phyloP scores from a whole-genome alignment of 2,888 invertebrate genomes.

The Eurytoma californica region DNA sequence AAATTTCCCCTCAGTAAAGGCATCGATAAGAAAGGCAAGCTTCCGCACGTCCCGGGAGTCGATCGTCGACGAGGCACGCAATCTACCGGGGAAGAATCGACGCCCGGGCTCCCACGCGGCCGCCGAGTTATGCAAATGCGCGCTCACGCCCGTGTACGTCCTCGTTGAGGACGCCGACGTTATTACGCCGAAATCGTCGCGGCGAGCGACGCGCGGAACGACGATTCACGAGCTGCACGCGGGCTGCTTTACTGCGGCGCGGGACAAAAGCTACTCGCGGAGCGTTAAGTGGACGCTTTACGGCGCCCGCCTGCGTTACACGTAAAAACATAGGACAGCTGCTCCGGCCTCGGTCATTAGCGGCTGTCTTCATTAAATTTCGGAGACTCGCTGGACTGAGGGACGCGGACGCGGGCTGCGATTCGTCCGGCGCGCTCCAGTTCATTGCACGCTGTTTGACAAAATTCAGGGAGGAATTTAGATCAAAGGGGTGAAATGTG shows the following conservation, averaged over 20 bases:
- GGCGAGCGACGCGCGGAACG: not conserved
- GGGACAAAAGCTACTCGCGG: conserved; percentile 14
- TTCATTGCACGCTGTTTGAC: not conserved
- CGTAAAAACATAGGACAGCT: conserved; percentile 2
- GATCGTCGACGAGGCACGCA: no score
- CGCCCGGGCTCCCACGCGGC: conserved; percentile 37
- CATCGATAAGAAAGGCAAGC: no score
- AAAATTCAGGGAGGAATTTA: not conserved
- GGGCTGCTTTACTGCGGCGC: conserved; percentile 15
- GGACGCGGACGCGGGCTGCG: no score
- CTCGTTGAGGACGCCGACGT: conserved; percentile 49
- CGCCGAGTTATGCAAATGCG: conserved; percentile 66
- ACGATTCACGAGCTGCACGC: conserved; percentile 8
- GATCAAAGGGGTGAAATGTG: no score
- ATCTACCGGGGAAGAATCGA: no score
- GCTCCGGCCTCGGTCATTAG: not conserved
- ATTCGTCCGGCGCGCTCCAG: not conserved
- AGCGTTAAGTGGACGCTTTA: conserved; percentile 31
- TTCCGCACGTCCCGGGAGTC: no score
- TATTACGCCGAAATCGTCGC: conserved; percentile 40
- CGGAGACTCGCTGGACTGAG: not conserved
- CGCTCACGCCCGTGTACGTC: conserved; percentile 58
- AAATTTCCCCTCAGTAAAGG: not conserved
- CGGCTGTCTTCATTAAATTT: conserved; percentile 36
- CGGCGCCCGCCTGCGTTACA: not conserved